phyloP scores from a whole-genome alignment of 2,888 invertebrate genomes.

The Zaprionus bogoriensis region DNA sequence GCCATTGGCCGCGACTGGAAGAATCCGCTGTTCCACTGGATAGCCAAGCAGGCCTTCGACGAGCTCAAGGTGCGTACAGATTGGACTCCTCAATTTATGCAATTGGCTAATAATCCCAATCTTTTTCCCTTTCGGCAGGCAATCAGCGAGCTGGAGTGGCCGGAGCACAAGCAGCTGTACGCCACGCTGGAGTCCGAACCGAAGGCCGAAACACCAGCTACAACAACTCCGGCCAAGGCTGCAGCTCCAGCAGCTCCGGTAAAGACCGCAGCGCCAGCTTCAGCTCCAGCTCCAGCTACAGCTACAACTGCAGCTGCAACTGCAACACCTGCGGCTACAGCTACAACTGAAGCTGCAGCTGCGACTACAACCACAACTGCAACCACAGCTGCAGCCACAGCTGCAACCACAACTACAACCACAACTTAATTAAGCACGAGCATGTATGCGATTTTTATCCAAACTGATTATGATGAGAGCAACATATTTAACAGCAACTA shows the following conservation, averaged over 20 bases:
- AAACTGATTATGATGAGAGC: background rate
- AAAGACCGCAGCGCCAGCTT: background rate
- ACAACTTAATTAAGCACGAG: background rate
- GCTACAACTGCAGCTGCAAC: background rate
- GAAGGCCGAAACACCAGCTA: background rate
- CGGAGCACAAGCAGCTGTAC: slow-evolving; percentile 50
- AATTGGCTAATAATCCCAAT: background rate
- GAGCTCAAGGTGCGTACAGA: slow-evolving; percentile 61
- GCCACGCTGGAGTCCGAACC: slow-evolving; percentile 33
- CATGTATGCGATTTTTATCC: background rate
- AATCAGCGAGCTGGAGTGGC: slow-evolving; percentile 66
- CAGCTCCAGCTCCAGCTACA: background rate
- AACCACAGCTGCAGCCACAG: background rate
- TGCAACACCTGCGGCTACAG: background rate
- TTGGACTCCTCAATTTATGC: background rate
- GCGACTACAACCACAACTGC: too few species aligned
- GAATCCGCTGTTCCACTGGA: slow-evolving; percentile 60
- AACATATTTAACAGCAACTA: slow-evolving; percentile 1
- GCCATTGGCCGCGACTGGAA: slow-evolving; percentile 57
- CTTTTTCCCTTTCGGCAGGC: slow-evolving; percentile 36
- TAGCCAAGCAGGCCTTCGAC: slow-evolving; percentile 55
- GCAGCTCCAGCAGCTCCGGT: background rate
- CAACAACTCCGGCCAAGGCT: background rate
- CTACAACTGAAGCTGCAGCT: background rate
- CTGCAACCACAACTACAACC: background rate